A percentile compares a stretch with the other conserved stretches of the same genome.
phyloP scores from a whole-genome alignment of 2,113 vertebrate genomes.

The Theristicus caerulescens region DNA sequence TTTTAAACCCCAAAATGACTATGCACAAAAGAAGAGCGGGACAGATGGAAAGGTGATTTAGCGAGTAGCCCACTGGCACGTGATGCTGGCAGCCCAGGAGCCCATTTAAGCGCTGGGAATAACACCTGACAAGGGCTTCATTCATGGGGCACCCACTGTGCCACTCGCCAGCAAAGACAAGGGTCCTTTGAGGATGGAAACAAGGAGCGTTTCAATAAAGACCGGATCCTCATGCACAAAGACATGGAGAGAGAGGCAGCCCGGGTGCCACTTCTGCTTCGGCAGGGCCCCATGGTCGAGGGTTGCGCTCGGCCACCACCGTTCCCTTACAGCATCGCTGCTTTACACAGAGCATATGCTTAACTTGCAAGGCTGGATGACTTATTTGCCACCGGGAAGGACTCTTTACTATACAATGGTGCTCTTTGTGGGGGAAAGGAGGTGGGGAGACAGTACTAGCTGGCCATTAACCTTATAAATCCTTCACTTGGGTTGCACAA shows the following conservation, averaged over 20 bases:
- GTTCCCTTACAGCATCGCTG: background rate
- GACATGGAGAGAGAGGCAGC: background rate
- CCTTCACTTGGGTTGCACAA: background rate
- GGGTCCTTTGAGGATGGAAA: background rate
- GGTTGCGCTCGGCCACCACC: rapidly evolving
- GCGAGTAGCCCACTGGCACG: rapidly evolving
- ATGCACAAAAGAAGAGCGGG: background rate
- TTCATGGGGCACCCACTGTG: background rate
- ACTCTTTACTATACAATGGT: background rate
- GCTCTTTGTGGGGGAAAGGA: background rate
- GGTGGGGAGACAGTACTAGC: background rate
- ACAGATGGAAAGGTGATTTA: background rate
- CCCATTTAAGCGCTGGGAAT: background rate
- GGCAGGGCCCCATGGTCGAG: background rate
- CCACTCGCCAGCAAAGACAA: background rate
- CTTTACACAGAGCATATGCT: background rate
- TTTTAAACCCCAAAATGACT: background rate
- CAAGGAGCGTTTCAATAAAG: background rate
- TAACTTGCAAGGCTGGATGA: background rate
- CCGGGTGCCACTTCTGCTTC: background rate
- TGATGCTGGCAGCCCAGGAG: background rate
- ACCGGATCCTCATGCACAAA: background rate
- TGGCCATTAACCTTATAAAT: constrained; percentile 5
- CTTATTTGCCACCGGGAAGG: background rate
- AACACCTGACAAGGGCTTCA: background rate